Base-by-base conservation (phyloP, 1,140 invertebrate species). In the Drosophila auraria region DNA sequence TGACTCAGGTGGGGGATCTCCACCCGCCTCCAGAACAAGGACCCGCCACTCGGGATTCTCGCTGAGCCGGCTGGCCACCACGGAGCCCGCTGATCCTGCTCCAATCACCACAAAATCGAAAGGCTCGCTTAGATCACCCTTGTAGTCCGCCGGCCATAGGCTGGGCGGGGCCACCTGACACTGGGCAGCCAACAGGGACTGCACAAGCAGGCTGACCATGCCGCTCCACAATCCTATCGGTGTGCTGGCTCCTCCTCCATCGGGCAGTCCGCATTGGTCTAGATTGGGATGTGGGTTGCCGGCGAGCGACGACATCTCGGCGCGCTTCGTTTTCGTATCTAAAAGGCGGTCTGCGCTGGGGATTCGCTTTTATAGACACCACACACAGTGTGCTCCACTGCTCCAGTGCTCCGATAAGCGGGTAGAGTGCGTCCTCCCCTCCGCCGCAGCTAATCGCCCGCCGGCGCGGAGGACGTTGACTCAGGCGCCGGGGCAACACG, bases 61-160 rank as follows among this genome's bases (percentile, higher is more conserved):
- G 17, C 94, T 94, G 4, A 96, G 87, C 25, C 94, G 93, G 61
- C 93, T 94, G 15, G 95, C 95, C 7, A 96, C 77, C 23, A 95
- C 93, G 12, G 94, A 94, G 0, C 95, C 95, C 2, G 96, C 96
- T 0, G 95, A 95, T 9, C 96, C 96, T 7, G 95, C 96, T 3
- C 96, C 96, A 30, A 94, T 86, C 3, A 94, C 83, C 49, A 94
- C 92, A 69, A 93, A 93, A 53, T 94, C 93, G 17, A 90, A 93
- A 15, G 70, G 61, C 8, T 80, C 53, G 0, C 45, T 58, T 92
- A 14, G 96, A 94, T 3, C 96, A 8, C 94, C 93, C 4, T 94
- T 94, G 40, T 93, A 93, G 38, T 95, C 95, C 7, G 83, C 57
- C 1, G 94, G 94, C 87, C 95, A 94, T 1, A 92, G 78, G 30